Evolutionary conservation across 2,888 invertebrate genomes (phyloP).

Genomic region (Cheiracanthium punctorium): DNA sequence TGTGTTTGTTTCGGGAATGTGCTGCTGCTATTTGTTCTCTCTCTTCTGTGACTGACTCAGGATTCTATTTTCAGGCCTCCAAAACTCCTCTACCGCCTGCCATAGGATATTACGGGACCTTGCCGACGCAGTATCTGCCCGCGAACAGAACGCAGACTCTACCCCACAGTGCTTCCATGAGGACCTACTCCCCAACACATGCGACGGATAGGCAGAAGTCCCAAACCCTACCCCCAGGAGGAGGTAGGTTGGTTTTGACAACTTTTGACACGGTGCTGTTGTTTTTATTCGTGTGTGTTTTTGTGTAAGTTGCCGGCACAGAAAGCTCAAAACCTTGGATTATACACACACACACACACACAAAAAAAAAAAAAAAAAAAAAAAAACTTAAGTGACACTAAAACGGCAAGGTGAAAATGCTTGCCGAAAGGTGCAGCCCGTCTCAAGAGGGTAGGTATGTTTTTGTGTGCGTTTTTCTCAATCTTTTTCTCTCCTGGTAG

Average conservation of each 20-base stretch:
- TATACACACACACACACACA: no score
- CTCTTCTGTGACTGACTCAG: constrained; percentile 38
- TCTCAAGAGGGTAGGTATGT: constrained; percentile 5
- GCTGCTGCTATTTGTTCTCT: constrained; percentile 33
- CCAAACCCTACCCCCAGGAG: constrained; percentile 71
- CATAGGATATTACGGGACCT: constrained; percentile 70
- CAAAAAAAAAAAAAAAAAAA: no score
- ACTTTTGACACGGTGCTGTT: background rate
- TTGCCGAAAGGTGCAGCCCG: background rate
- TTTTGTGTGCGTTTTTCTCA: background rate
- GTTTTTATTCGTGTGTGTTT: background rate
- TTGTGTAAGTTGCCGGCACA: background rate
- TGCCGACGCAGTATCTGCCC: constrained; percentile 69
- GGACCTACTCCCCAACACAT: constrained; percentile 71
- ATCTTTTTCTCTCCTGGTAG: no score
- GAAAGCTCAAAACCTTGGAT: background rate
- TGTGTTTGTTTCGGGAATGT: constrained; percentile 45
- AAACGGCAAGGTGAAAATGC: background rate
- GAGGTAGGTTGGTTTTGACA: constrained; percentile 49
- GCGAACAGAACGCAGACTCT: constrained; percentile 71
- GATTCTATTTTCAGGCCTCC: constrained; percentile 52
- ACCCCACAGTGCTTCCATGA: constrained; percentile 70
- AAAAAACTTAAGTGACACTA: background rate
- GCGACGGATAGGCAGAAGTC: constrained; percentile 67
- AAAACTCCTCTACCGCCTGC: constrained; percentile 68